Conservation (phyloP, 2,888 invertebrate genomes). For the Chrysodeixis includens region DNA sequence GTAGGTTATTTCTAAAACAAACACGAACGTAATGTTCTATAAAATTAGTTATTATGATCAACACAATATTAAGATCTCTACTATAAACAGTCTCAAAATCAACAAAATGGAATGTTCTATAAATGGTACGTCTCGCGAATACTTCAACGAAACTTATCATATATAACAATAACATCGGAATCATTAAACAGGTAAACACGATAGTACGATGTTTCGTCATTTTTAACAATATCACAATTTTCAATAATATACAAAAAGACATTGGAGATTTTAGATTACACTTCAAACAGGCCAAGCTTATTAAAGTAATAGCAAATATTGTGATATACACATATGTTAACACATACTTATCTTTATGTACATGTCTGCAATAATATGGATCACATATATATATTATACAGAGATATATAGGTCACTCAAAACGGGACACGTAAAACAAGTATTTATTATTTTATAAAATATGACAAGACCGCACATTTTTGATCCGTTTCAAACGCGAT, state of each 20-base stretch:
- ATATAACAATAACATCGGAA: slow-evolving; percentile 71
- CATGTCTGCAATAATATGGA: slow-evolving; percentile 73
- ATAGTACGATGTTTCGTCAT: slow-evolving; percentile 77
- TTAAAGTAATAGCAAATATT: slow-evolving; percentile 82
- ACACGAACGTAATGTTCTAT: slow-evolving; percentile 21
- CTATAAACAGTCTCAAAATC: slow-evolving; percentile 52
- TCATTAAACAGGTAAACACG: slow-evolving; percentile 75
- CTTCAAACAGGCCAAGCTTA: slow-evolving; percentile 86
- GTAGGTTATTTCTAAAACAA: slow-evolving; percentile 47
- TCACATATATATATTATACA: slow-evolving; percentile 65
- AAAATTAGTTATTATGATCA: slow-evolving; percentile 37
- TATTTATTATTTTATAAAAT: slow-evolving; percentile 69
- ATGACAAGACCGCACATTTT: slow-evolving; percentile 69
- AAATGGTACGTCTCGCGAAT: slow-evolving; percentile 40
- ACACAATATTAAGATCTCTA: slow-evolving; percentile 48
- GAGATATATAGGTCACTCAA: slow-evolving; percentile 71
- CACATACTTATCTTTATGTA: slow-evolving; percentile 75
- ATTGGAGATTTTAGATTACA: slow-evolving; percentile 84
- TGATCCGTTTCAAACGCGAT: slow-evolving; percentile 49
- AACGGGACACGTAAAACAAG: slow-evolving; percentile 75
- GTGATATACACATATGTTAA: slow-evolving; percentile 76
- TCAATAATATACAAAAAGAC: slow-evolving; percentile 88
- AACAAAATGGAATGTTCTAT: slow-evolving; percentile 53
- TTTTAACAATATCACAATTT: slow-evolving; percentile 89
- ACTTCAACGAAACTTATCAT: slow-evolving; percentile 42